Evolutionary conservation across 1,140 invertebrate genomes (phyloP), one percentile per base, ranked within the genome.

Genomic region (Philotrypesis tridentata): DNA sequence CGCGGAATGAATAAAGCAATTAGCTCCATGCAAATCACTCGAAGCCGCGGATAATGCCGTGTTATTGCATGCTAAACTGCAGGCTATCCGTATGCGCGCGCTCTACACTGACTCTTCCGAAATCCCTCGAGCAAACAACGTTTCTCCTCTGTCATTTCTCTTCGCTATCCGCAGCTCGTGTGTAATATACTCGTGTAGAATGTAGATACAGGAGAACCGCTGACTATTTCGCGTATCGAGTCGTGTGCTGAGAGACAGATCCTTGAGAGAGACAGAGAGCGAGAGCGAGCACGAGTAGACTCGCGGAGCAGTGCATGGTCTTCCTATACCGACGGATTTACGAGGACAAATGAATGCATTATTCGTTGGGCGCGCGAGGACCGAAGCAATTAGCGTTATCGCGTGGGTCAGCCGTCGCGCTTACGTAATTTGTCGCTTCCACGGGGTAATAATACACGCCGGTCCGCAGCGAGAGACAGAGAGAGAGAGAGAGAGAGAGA

Each of bases 321-420:
- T n/a, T 37, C 9, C 48, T 17, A 43, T 43, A 55, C 17, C 48
- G 48, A 55, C 48, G 48, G 48, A 55, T 55, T 55, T 55, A 55
- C 48, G 48, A 55, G 17, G 61, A 80, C 31, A 67, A 74, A 79
- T 71, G 37, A n/a, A 67, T 55, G 72, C 60, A 78, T 78, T 79
- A 79, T 79, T 55, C 65, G 21, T 75, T n/a, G n/a, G n/a, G n/a
- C n/a, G n/a, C n/a, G 37, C 43, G 27, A 27, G 23, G 4, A 21
- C 8, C 61, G 33, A 2, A 29, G 61, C 63, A 68, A 78, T 78
- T 78, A 68, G 37, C 40, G 7, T 67, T 65, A 77, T 67, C 61
- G 63, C 63, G 11, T 5, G 27, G 31, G 14, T 31, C 17, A 74
- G 23, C 14, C 21, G 43, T 55, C 48, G 48, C 21, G 48, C 48